Evolutionary conservation across 1,140 invertebrate genomes (phyloP), one percentile per base, ranked within the genome.

Genomic region (Drosophila albomicans): DNA sequence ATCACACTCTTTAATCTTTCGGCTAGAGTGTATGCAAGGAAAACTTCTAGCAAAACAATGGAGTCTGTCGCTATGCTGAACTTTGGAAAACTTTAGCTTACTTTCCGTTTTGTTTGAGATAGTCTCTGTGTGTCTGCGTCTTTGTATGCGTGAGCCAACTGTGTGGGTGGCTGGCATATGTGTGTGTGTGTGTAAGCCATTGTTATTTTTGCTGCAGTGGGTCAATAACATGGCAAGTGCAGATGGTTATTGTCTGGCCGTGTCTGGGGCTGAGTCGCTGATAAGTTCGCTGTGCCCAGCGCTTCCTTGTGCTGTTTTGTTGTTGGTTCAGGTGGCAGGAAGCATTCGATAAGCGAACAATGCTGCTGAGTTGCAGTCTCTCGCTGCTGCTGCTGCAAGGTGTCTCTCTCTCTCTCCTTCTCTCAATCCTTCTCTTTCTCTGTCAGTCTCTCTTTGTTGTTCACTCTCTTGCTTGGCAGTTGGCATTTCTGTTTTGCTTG

Each of bases 211-310:
- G 11, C 25, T 64, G 70, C 76, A 88, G 68, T 87, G 85, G 84
- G 84, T 87, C 84, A 88, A 88, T 79, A 88, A 84, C 85, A 88
- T 88, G 85, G 82, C 84, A 88, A 87, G 82, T 88, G 82, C 79
- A 73, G 54, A 45, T 56, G 59, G 57, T 64, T 54, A 13, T 63
- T 77, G 63, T 72, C 46, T 76, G 70, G 41, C 41, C 2, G 15
- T 52, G 61, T 41, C 59, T 67, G 28, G 41, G 25, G n/a, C n/a
- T 28, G 25, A 61, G 54, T 69, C 48, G 13, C 25, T 75, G 73
- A 85, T 72, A 72, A 81, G 76, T 38, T 38, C 62, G 38, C 49
- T 2, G 28, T 48, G 59, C 30, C 48, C 41, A 28, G 16, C 8
- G 16, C 13, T 25, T 43, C 41, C 41, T 43, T 4, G 41, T 2